These are phyloP conservation scores for Ganaspis sp. DNA, from an alignment of 1,140 invertebrate species.

Conservation along the genomic window DNA sequence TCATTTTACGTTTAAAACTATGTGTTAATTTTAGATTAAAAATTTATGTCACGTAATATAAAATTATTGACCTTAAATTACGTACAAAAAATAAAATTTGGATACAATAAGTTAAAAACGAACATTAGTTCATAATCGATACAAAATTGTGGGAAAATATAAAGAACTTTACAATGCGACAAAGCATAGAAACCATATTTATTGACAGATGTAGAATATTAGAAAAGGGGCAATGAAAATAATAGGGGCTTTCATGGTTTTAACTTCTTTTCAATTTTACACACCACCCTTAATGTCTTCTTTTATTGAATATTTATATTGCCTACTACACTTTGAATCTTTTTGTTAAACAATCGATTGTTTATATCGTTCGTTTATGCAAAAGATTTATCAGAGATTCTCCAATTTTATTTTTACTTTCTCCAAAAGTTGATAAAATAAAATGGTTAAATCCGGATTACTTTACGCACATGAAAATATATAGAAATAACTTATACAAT, in stretches of 20 bases:
- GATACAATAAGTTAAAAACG: neutral
- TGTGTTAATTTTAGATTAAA: no score
- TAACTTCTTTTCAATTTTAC: constrained; percentile 19
- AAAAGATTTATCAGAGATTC: no score
- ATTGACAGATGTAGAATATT: constrained; percentile 17
- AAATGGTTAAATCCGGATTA: no score
- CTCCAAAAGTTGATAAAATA: no score
- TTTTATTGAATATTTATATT: neutral
- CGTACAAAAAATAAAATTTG: neutral
- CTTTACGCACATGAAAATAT: no score
- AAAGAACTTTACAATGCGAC: neutral
- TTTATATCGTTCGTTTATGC: no score
- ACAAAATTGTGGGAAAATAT: constrained; percentile 17
- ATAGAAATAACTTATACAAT: no score
- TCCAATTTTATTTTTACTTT: no score
- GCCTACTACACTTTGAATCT: neutral
- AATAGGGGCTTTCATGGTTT: neutral
- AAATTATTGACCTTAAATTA: no score
- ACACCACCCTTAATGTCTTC: constrained; percentile 2
- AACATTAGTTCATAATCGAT: neutral
- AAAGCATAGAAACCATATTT: neutral
- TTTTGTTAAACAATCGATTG: no score
- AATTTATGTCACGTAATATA: no score
- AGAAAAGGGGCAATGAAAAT: constrained; percentile 1
- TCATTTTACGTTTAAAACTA: no score